Conservation (phyloP, 2,113 vertebrate genomes). For the Mormoops blainvillei region DNA sequence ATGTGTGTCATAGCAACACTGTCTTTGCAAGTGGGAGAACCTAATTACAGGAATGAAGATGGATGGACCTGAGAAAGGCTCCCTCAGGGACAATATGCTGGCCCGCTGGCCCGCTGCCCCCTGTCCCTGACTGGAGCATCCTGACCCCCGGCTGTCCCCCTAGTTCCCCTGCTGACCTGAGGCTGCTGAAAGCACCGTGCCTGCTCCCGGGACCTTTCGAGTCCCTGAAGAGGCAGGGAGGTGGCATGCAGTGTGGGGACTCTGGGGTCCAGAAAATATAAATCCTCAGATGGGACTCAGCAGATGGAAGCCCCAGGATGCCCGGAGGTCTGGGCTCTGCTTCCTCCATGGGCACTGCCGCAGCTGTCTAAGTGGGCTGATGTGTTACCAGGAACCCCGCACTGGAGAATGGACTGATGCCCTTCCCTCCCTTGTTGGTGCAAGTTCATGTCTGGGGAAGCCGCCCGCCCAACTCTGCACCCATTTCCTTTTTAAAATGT, state of each 20-base stretch:
- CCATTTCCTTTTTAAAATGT: accelerated
- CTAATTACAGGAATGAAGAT: constrained; percentile 80
- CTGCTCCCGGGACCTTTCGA: constrained; percentile 74
- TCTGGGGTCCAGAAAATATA: constrained; percentile 84
- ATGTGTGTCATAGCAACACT: constrained; percentile 84
- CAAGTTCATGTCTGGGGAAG: accelerated
- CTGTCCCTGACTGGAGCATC: constrained; percentile 76
- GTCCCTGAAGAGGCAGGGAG: constrained; percentile 76
- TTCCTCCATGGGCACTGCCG: accelerated
- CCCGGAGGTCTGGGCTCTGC: constrained; percentile 71
- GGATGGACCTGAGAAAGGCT: constrained; percentile 79
- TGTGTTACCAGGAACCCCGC: accelerated
- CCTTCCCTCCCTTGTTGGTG: neutral
- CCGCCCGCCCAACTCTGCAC: accelerated
- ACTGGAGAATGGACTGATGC: accelerated
- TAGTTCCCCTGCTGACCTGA: constrained; percentile 84
- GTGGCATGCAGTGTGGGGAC: constrained; percentile 77
- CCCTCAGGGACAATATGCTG: constrained; percentile 76
- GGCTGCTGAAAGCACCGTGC: constrained; percentile 78
- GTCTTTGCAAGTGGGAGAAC: constrained; percentile 69
- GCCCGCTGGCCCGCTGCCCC: constrained; percentile 65
- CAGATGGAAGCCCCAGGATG: constrained; percentile 80
- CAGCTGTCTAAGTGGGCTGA: neutral
- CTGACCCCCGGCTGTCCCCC: constrained; percentile 85
- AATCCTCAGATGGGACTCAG: constrained; percentile 78